Evolutionary conservation across 2,113 vertebrate genomes (phyloP).

Genomic region (Pseudolaguvia tuberculata): DNA sequence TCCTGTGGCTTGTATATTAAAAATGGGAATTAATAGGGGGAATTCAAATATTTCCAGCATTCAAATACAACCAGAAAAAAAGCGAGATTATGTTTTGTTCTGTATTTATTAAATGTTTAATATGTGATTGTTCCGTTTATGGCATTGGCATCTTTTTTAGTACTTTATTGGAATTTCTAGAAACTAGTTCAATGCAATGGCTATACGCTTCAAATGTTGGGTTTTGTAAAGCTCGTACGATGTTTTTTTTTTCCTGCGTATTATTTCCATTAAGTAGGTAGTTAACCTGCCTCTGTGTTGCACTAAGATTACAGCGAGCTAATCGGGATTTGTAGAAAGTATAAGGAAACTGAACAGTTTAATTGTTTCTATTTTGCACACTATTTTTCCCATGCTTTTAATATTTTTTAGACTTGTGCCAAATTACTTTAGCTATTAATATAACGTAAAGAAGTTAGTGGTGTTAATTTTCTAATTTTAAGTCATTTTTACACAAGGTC

Average conservation of each 20-base stretch:
- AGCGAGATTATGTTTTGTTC: neutral
- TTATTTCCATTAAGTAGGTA: constrained; percentile 39
- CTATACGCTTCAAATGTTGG: constrained; percentile 32
- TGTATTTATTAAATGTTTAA: constrained; percentile 19
- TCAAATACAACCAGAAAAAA: neutral
- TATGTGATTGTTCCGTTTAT: constrained; percentile 6
- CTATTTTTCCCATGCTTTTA: constrained; percentile 35
- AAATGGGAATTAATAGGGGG: neutral
- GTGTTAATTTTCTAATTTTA: constrained; percentile 41
- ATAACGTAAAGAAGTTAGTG: constrained; percentile 6
- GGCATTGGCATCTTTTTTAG: constrained; percentile 7
- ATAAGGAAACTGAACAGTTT: constrained; percentile 26
- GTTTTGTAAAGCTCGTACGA: constrained; percentile 23
- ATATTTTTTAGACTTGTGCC: constrained; percentile 20
- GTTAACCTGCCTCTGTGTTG: constrained; percentile 43
- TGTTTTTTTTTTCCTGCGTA: neutral
- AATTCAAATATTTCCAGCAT: neutral
- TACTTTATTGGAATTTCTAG: constrained; percentile 16
- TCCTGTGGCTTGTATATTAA: neutral
- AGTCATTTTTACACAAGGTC: constrained; percentile 35
- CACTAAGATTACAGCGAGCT: constrained; percentile 45
- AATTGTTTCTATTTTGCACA: constrained; percentile 48
- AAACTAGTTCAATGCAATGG: constrained; percentile 26
- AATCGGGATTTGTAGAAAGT: constrained; percentile 34
- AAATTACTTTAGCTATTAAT: constrained; percentile 26